Conservation (phyloP, 2,113 vertebrate genomes). For the Lycaon pictus region DNA sequence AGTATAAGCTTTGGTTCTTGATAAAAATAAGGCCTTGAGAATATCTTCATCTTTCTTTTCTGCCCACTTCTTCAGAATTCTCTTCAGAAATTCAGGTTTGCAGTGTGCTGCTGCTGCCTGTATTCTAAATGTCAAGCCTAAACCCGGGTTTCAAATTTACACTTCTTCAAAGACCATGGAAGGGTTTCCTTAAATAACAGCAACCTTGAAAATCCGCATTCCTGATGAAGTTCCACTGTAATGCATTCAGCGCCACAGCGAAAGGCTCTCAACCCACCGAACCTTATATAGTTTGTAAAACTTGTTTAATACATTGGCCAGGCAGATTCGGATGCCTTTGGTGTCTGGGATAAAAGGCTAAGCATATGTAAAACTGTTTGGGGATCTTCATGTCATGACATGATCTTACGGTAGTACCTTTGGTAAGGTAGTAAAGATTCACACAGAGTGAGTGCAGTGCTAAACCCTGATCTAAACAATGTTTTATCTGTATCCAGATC, state of each 20-base stretch:
- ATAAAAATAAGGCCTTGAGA: background rate
- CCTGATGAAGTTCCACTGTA: background rate
- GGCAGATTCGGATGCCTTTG: background rate
- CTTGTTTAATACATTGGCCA: background rate
- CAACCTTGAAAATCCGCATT: background rate
- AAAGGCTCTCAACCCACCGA: background rate
- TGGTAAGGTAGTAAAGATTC: background rate
- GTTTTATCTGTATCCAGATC: constrained; percentile 65
- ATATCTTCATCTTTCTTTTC: background rate
- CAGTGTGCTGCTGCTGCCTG: background rate
- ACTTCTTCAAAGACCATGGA: constrained; percentile 19
- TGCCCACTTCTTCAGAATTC: constrained; percentile 8
- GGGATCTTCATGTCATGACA: background rate
- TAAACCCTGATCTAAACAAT: background rate
- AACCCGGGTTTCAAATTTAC: constrained; percentile 39
- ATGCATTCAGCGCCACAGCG: rapidly evolving
- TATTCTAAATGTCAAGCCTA: constrained; percentile 51
- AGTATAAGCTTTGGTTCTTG: background rate
- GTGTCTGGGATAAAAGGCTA: background rate
- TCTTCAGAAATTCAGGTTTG: background rate
- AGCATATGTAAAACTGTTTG: background rate
- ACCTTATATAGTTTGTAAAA: background rate
- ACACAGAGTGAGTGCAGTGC: background rate
- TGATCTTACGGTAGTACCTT: background rate
- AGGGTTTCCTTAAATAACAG: constrained; percentile 44